Conservation (phyloP, 2,888 invertebrate genomes). For the Pardosa pseudoannulata region DNA sequence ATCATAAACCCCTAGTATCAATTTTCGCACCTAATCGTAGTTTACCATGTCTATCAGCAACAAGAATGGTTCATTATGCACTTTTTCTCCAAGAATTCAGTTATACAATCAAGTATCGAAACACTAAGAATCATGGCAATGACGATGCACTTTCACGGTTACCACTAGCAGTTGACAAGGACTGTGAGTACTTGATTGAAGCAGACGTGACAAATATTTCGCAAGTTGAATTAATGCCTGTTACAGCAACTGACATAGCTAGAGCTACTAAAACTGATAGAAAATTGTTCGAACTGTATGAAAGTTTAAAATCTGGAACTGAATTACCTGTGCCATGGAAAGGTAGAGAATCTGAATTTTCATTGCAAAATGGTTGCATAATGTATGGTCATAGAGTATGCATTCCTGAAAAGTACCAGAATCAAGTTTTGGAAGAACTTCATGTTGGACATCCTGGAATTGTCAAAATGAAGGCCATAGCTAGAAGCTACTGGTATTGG, state of each 20-base stretch:
- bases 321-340: slow-evolving; percentile 50
- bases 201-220: slow-evolving; percentile 53
- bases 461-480: slow-evolving; percentile 53
- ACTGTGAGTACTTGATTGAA: slow-evolving; percentile 50
- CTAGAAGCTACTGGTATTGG: slow-evolving; percentile 55
- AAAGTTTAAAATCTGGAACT: slow-evolving; percentile 46
- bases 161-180: slow-evolving; percentile 49
- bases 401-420: slow-evolving; percentile 48
- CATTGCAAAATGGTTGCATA: slow-evolving; percentile 51
- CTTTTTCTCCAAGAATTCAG: slow-evolving; percentile 52
- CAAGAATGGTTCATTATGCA: slow-evolving; percentile 53
- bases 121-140: slow-evolving; percentile 51
- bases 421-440: slow-evolving; percentile 25
- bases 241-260: slow-evolving; percentile 53
- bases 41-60: slow-evolving; percentile 55
- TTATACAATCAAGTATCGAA: slow-evolving; percentile 53
- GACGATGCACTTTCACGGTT: slow-evolving; percentile 52
- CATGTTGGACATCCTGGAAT: slow-evolving; percentile 49
- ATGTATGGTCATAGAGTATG: slow-evolving; percentile 55
- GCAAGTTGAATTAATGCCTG: slow-evolving; percentile 55
- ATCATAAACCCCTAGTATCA: slow-evolving; percentile 53
- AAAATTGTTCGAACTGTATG: slow-evolving; percentile 52
- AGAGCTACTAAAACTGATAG: slow-evolving; percentile 55
- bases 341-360: slow-evolving; percentile 53
- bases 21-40: slow-evolving; percentile 57